Conservation (phyloP, 2,113 vertebrate genomes). For the Cephalopholis sonnerati region DNA sequence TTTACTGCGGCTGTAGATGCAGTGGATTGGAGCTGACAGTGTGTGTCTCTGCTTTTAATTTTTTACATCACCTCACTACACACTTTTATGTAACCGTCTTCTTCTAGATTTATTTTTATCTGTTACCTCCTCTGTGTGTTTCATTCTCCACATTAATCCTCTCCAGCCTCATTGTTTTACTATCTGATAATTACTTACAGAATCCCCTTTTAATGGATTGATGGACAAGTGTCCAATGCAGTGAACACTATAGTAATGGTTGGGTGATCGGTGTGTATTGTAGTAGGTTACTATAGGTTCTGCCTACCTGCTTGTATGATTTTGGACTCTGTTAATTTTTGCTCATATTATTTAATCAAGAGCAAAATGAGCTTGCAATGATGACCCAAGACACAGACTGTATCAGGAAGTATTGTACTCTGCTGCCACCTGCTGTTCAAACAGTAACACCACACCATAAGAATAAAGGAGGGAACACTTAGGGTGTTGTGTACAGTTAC, state of each 20-base stretch:
- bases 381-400: not conserved
- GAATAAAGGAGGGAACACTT: not conserved
- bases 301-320: not conserved
- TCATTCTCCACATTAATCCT: constrained; percentile 23
- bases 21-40: constrained; percentile 71
- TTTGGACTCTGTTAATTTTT: not conserved
- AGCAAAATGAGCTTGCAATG: not conserved
- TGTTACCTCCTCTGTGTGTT: constrained; percentile 31
- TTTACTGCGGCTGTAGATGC: constrained; percentile 40
- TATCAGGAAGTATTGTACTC: not conserved
- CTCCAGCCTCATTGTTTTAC: constrained; percentile 6
- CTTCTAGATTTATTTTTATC: constrained; percentile 81
- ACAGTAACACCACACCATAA: constrained; percentile 6
- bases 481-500: no score
- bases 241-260: not conserved
- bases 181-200: not conserved
- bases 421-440: constrained; percentile 75
- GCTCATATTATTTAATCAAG: not conserved
- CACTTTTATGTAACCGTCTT: constrained; percentile 80
- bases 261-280: not conserved
- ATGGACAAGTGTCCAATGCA: not conserved
- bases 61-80: constrained; percentile 80
- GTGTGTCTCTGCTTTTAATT: constrained; percentile 78
- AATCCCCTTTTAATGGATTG: not conserved
- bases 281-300: not conserved